Evolutionary conservation across 1,140 invertebrate species (phyloP).

Genomic region (Vanessa atalanta): DNA sequence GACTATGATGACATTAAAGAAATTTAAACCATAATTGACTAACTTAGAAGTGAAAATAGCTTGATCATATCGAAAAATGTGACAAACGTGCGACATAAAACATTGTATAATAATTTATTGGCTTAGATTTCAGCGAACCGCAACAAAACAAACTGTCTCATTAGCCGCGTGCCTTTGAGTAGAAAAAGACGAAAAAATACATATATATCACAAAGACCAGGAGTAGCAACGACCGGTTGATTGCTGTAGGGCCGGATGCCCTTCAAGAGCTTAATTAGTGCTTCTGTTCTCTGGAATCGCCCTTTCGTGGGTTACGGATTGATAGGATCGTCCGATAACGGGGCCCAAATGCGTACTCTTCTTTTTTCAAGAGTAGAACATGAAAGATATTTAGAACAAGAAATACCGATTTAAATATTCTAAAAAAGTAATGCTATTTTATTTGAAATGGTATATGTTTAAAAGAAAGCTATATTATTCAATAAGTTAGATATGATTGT

Average conservation of each 20-base stretch:
- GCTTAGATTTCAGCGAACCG: constrained; percentile 43
- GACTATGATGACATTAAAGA: not conserved
- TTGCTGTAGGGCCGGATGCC: constrained; percentile 63
- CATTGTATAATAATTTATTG: constrained; percentile 37
- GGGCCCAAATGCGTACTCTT: not conserved
- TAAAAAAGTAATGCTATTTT: not conserved
- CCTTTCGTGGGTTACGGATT: constrained; percentile 27
- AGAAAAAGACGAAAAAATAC: constrained; percentile 44
- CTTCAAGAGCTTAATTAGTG: constrained; percentile 65
- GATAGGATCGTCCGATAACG: constrained; percentile 40
- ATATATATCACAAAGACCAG: constrained; percentile 47
- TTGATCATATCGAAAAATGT: constrained; percentile 7
- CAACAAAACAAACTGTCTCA: constrained; percentile 49
- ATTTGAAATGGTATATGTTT: too few relatives aligned
- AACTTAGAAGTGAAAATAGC: not conserved
- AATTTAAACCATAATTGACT: not conserved
- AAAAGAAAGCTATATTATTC: too few relatives aligned
- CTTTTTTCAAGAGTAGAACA: not conserved
- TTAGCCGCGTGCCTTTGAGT: constrained; percentile 48
- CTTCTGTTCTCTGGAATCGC: constrained; percentile 42
- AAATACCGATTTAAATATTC: not conserved
- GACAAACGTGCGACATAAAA: constrained; percentile 9
- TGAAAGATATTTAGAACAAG: not conserved
- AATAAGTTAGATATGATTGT: too few relatives aligned
- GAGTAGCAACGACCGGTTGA: constrained; percentile 67